phyloP scores from a whole-genome alignment of 1,140 invertebrate species.

The Himalopsyche phryganea region DNA sequence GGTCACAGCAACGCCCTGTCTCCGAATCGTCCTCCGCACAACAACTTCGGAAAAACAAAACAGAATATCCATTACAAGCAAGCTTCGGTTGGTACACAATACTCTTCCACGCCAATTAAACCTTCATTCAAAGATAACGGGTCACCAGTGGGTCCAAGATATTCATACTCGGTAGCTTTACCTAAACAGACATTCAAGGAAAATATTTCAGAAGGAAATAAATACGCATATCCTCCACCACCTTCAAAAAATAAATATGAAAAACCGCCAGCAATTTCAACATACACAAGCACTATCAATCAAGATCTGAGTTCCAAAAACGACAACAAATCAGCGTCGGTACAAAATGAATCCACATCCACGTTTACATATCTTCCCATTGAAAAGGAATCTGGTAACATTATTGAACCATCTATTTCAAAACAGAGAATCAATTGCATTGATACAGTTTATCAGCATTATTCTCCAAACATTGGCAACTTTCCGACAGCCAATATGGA shows the following conservation, averaged over 20 bases:
- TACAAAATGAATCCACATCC: conserved; percentile 4
- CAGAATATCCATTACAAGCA: conserved; percentile 32
- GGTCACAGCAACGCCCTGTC: background rate
- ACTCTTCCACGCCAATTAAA: background rate
- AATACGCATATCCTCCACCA: conserved; percentile 14
- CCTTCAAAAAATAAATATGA: conserved; percentile 13
- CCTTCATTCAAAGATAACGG: background rate
- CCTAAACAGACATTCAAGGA: too few species aligned
- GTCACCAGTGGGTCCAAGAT: conserved; percentile 13
- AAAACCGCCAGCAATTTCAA: conserved; percentile 17
- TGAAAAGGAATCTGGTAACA: conserved; percentile 7
- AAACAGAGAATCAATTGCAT: conserved; percentile 15
- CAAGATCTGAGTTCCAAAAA: conserved; percentile 23
- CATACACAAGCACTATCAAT: conserved; percentile 23
- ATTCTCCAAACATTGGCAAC: conserved; percentile 9
- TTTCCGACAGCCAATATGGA: background rate
- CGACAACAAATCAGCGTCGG: conserved; percentile 11
- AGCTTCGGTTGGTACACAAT: conserved; percentile 31
- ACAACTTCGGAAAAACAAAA: conserved; percentile 16
- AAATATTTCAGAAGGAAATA: too few species aligned
- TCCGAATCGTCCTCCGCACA: conserved; percentile 6
- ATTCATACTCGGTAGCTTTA: conserved; percentile 14
- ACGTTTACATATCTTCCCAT: conserved; percentile 9
- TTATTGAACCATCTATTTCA: conserved; percentile 7
- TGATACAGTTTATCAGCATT: conserved; percentile 6